Base-by-base conservation (phyloP, 2,113 vertebrate species). In the Puffinus mauretanicus region DNA sequence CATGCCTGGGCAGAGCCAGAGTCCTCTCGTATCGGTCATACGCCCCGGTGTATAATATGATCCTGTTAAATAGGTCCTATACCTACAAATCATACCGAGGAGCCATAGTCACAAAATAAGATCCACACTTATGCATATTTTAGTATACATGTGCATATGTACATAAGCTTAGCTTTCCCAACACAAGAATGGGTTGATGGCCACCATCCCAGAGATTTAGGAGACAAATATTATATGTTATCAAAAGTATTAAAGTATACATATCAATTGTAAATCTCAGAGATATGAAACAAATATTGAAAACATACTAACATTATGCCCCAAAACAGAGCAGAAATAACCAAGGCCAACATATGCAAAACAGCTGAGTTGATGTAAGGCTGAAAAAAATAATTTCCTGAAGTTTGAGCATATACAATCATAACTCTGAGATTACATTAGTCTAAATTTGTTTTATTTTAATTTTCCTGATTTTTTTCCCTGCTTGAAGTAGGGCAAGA, bases 371-470 rank as follows among this genome's bases (percentile, higher is more conserved):
- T 91, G 82, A 94, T 82, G 49, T 72, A 88, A 94, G 77, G 52
- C 78, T 80, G 62, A 76, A 86, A 92, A 90, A 86, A 83, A 18
- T 38, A 61, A 82, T 75, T 83, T 89, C 93, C 86, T 91, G 81
- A 94, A 72, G 62, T 82, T 21, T 76, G 49, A 94, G 16, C 54
- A 46, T 85, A 91, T 49, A 82, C 22, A 69, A 94, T 94, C 66
- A 70, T 94, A 86, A 84, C 73, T 64, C 60, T 72, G 70, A 94
- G 88, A 95, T 97, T 97, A 94, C 78, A 84, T 70, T 94, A 88
- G 92, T 86, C 72, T 95, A 77, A 72, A 94, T 89, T 76, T 83
- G 83, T 83, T 92, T 93, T 85, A 85, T 94, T 96, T 95, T 93
- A 76, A 93, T 94, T 89, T 90, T 87, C 26, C 30, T 82, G 62